Conservation (phyloP, 2,797 vertebrate genomes). For the Tapirus indicus region DNA sequence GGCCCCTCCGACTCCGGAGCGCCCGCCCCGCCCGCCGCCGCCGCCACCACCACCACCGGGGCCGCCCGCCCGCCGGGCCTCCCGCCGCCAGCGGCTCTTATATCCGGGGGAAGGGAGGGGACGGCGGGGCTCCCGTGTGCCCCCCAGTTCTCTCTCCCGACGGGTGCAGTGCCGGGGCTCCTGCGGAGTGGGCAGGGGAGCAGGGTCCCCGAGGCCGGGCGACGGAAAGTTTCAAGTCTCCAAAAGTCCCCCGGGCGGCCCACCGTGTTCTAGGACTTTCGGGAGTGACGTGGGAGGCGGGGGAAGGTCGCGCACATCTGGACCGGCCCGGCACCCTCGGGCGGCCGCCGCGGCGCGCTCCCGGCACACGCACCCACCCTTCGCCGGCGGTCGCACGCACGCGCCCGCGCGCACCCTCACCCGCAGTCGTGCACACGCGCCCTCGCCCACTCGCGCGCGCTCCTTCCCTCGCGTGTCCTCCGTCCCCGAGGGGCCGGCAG, state of each 20-base stretch:
- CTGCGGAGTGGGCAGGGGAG: neutral
- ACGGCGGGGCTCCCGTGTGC: neutral
- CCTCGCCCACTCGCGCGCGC: constrained; percentile 52
- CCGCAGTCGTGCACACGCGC: constrained; percentile 88
- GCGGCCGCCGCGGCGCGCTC: constrained; percentile 13
- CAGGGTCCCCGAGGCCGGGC: neutral
- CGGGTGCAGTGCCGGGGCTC: neutral
- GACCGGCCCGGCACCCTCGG: neutral
- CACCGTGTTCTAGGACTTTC: neutral
- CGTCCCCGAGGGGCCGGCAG: neutral
- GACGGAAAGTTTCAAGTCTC: constrained; percentile 67
- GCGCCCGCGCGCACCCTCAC: constrained; percentile 77
- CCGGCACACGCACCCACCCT: neutral
- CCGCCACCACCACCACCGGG: neutral
- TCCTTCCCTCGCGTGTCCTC: constrained; percentile 33
- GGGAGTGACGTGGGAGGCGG: constrained; percentile 47
- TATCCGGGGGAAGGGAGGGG: constrained; percentile 56
- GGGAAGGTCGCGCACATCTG: constrained; percentile 8
- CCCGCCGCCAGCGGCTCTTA: constrained; percentile 4
- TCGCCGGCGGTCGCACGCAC: constrained; percentile 74
- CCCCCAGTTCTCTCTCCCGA: neutral
- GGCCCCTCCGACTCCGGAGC: constrained; percentile 49
- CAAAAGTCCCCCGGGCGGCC: constrained; percentile 57
- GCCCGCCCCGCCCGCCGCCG: constrained; percentile 41
- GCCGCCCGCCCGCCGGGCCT: constrained; percentile 59